phyloP scores from a whole-genome alignment of 2,888 invertebrate genomes.

The Dyspetes luteomarginatus region DNA sequence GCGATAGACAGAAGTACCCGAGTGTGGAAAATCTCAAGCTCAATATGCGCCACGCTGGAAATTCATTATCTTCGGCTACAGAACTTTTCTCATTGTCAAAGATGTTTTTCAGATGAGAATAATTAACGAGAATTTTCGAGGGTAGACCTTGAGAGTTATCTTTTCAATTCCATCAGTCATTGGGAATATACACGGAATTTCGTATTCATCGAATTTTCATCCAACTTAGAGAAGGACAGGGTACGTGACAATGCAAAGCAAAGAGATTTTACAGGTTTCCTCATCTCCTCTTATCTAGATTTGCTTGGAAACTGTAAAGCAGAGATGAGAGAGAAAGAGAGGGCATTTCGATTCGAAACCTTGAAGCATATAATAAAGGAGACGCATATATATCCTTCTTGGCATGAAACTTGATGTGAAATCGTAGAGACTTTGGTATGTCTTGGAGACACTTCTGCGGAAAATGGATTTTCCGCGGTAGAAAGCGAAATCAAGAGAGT shows the following conservation, averaged over 20 bases:
- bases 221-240: slow-evolving; percentile 12
- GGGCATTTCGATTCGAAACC: not conserved
- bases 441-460: slow-evolving; percentile 1
- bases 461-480: slow-evolving; percentile 3
- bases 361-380: not conserved
- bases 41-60: not conserved
- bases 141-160: not conserved
- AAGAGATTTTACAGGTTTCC: slow-evolving; percentile 4
- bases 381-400: too few relatives aligned
- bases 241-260: slow-evolving; percentile 16
- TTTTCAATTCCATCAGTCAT: slow-evolving; percentile 37
- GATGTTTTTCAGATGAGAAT: slow-evolving; percentile 12
- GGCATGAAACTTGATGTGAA: slow-evolving; percentile 20
- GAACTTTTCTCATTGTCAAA: slow-evolving; percentile 16
- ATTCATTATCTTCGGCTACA: not conserved
- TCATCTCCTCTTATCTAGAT: slow-evolving; percentile 18
- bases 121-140: not conserved
- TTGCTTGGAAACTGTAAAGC: slow-evolving; percentile 13
- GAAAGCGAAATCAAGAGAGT: not conserved
- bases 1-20: too few relatives aligned
- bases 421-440: not conserved
- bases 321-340: not conserved
- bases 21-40: too few relatives aligned
- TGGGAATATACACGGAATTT: slow-evolving; percentile 28
- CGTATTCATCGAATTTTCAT: slow-evolving; percentile 46